Evolutionary conservation across 2,797 vertebrate species (phyloP), one percentile per base, ranked within the genome.

Genomic region (Ptychadena robeensis): DNA sequence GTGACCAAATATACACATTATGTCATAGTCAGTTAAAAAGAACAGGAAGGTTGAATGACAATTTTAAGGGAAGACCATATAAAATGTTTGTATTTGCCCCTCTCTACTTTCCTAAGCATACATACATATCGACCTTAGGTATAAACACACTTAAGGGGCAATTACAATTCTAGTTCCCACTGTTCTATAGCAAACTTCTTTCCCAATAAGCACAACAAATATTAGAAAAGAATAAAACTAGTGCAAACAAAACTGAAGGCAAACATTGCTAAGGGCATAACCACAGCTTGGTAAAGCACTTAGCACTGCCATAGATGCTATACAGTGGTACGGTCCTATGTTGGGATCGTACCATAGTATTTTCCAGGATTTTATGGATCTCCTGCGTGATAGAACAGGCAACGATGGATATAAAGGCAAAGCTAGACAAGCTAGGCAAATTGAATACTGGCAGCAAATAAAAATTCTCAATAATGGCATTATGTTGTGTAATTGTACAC

Each of bases 401-500:
- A 25, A n/a, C 27, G 2, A 28, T 61, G 25, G n/a, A 4, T 59
- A 59, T 59, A 27, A 27, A 61, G 59, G 25, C 59, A 61, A 3
- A 27, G 25, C 59, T 25, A 25, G 9, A 27, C 34, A 37, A 68
- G 66, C 66, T 37, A 35, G 11, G 66, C 11, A 37, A 67, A 68
- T 4, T 68, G 18, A 12, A 68, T 69, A 37, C 67, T 69, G 35
- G 11, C 67, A 28, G 27, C 48, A 59, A 35, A 68, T 57, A 38
- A 15, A 0, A 7, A 18, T 11, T 75, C 15, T 59, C 2, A 68
- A 71, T 18, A 76, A 61, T 65, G 40, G 38, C 48, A 77, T 86
- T 48, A 80, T 84, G 85, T 66, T 75, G 86, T 83, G 87, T 82
- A 86, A 86, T 88, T 67, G 81, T 57, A 79, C 79, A 65, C 80